These are phyloP conservation scores for Lepidurus arcticus DNA, from an alignment of 1,140 invertebrate species.

Conservation along the genomic window DNA sequence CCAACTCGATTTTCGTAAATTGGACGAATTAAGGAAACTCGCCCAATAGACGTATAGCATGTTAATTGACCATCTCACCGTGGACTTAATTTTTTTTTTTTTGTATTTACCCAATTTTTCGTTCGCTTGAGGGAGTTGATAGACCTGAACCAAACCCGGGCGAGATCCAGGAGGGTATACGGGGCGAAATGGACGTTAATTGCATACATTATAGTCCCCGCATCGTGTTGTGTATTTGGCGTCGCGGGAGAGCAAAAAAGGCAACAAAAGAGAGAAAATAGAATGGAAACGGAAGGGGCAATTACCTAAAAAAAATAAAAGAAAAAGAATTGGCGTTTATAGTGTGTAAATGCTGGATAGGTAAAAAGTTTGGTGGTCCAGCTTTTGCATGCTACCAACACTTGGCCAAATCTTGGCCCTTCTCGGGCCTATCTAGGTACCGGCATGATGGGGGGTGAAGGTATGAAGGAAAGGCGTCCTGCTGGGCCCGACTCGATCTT, in stretches of 20 bases:
- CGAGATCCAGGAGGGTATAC: neutral
- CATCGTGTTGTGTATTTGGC: neutral
- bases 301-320: neutral
- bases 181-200: neutral
- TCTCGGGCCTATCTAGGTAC: neutral
- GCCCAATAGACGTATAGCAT: slow-evolving; percentile 10
- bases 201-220: slow-evolving; percentile 6
- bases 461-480: neutral
- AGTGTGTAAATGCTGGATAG: neutral
- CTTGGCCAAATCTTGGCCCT: neutral
- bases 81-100: neutral
- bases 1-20: slow-evolving; percentile 22
- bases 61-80: slow-evolving; percentile 11
- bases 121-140: neutral
- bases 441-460: neutral
- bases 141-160: neutral
- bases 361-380: neutral
- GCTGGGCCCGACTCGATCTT: slow-evolving; percentile 1
- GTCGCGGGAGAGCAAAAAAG: neutral
- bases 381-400: neutral
- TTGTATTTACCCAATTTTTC: neutral
- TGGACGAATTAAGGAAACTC: slow-evolving; percentile 7
- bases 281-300: neutral
- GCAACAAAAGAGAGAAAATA: neutral
- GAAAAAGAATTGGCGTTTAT: neutral